Conservation (phyloP, 2,888 invertebrate species). For the Pseudococcus jackbeardsleyi region DNA sequence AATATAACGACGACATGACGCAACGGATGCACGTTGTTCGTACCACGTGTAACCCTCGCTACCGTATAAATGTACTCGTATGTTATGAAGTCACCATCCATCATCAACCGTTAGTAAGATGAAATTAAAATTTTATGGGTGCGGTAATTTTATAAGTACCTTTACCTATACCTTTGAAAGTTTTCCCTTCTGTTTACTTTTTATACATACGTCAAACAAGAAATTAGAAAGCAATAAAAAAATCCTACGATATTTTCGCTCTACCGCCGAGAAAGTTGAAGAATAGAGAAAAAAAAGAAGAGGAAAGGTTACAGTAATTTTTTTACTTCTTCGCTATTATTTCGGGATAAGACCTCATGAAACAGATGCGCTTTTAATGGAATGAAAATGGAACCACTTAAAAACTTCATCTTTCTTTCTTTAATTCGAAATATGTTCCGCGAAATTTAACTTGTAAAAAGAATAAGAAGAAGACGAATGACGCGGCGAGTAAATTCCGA, state of each 20-base stretch:
- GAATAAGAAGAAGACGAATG: slow-evolving; percentile 13
- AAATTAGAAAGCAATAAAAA: not conserved
- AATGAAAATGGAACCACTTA: slow-evolving; percentile 35
- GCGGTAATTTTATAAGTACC: slow-evolving; percentile 3
- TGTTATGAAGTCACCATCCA: slow-evolving; percentile 29
- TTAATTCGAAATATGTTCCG: slow-evolving; percentile 36
- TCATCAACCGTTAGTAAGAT: slow-evolving; percentile 12
- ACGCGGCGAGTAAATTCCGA: not conserved
- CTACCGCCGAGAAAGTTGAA: not conserved
- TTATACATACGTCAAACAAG: not conserved
- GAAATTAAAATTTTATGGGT: slow-evolving; percentile 8
- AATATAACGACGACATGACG: not conserved
- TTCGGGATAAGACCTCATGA: slow-evolving; percentile 4
- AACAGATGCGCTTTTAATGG: slow-evolving; percentile 38
- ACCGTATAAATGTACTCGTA: not conserved
- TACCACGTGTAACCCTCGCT: not conserved
- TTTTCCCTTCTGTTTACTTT: not conserved
- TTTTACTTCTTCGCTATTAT: not conserved
- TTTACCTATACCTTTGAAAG: not conserved
- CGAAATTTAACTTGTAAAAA: slow-evolving; percentile 35
- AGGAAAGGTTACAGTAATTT: not conserved
- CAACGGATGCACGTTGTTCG: not conserved
- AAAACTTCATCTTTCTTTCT: slow-evolving; percentile 41
- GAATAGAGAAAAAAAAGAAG: not conserved
- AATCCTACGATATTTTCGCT: not conserved